A percentile compares a stretch with the other conserved stretches of the same genome.
These are phyloP conservation scores for Troides aeacus DNA, from an alignment of 2,888 invertebrate species.

Conservation along the genomic window DNA sequence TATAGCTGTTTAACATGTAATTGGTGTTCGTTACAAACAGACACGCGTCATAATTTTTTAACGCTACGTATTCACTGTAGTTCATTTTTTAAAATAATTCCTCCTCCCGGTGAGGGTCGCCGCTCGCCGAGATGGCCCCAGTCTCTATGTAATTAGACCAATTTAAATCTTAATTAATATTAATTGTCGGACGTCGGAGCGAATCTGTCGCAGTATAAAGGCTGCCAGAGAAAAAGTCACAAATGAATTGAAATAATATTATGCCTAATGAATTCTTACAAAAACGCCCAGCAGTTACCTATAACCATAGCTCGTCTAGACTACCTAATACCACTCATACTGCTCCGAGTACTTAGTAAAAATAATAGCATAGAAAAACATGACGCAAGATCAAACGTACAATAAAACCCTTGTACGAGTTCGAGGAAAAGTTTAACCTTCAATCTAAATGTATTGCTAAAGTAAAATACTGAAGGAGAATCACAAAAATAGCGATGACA, in stretches of 20 bases:
- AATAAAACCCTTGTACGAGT: not conserved
- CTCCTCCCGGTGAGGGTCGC: constrained; percentile 56
- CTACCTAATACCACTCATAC: not conserved
- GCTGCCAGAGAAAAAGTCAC: constrained; percentile 57
- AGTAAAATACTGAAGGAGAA: constrained; percentile 16
- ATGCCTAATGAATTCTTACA: constrained; percentile 39
- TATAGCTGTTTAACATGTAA: constrained; percentile 5
- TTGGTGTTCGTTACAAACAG: not conserved
- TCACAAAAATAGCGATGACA: constrained; percentile 1
- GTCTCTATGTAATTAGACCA: constrained; percentile 79
- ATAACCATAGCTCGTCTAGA: not conserved
- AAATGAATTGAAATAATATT: constrained; percentile 49
- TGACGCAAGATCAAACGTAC: not conserved
- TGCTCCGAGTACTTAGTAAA: constrained; percentile 7
- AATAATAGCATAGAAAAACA: not conserved
- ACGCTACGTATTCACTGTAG: constrained; percentile 6
- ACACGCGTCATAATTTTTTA: constrained; percentile 15
- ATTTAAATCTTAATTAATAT: constrained; percentile 81
- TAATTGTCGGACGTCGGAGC: constrained; percentile 77
- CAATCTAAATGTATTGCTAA: not conserved
- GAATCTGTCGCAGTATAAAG: constrained; percentile 75
- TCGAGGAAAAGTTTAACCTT: too few relatives aligned
- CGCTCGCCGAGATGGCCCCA: constrained; percentile 65
- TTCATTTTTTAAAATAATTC: constrained; percentile 46
- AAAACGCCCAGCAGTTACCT: not conserved